Percentiles rank a stretch among this genome's conserved stretches.
phyloP scores from a whole-genome alignment of 2,797 vertebrate species.

The Parauchenoglanis punctatus region DNA sequence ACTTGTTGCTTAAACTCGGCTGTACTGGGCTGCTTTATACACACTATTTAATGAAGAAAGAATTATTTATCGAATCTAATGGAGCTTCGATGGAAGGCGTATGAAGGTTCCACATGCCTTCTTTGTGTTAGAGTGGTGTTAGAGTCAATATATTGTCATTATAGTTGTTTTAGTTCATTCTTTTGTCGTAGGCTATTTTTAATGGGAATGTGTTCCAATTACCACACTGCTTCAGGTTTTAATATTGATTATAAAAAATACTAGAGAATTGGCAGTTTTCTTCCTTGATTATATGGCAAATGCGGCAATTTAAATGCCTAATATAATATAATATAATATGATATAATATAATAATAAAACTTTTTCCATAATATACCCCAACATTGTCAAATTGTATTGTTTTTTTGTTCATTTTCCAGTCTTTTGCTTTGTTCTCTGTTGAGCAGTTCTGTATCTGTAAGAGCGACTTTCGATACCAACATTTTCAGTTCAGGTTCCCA shows the following conservation, averaged over 20 bases:
- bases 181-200: not conserved
- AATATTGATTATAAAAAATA: not conserved
- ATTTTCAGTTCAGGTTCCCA: not conserved
- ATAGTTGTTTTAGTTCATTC: not conserved
- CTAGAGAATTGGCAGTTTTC: not conserved
- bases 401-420: not conserved
- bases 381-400: not conserved
- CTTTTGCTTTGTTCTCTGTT: not conserved
- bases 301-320: not conserved
- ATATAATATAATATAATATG: not conserved
- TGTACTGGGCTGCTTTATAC: not conserved
- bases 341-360: not conserved
- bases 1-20: slow-evolving; percentile 66
- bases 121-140: not conserved
- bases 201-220: not conserved
- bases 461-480: not conserved
- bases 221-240: not conserved
- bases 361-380: too few species aligned
- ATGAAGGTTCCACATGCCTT: not conserved
- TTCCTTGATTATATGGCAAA: not conserved
- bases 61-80: not conserved
- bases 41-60: not conserved
- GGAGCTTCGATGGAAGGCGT: not conserved
- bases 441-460: not conserved
- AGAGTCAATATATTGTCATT: not conserved